A percentile compares a stretch with the other conserved stretches of the same genome.
Conservation (phyloP, 35 echinoderm and acorn worm species). For the Strongylocentrotus purpuratus region DNA sequence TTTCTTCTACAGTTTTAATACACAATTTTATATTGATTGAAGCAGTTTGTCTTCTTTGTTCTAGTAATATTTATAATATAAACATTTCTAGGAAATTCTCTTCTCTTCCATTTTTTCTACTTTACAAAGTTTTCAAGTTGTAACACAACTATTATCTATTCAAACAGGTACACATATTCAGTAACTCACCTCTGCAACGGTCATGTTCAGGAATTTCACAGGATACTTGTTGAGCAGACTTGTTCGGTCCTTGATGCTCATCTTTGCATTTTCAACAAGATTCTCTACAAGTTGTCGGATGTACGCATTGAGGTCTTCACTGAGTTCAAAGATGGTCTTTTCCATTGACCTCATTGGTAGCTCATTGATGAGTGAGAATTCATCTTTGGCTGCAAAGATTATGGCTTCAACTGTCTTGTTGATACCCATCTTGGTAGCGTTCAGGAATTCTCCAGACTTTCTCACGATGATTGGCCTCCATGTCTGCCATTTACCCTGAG, state of each 20-base stretch:
- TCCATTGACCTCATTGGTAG: conserved; percentile 48
- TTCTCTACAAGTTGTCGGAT: not conserved
- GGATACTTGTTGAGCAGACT: conserved; percentile 72
- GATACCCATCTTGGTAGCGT: conserved; percentile 10
- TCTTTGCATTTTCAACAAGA: not conserved
- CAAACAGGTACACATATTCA: too few species aligned
- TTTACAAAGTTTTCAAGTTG: too few species aligned
- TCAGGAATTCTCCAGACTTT: not conserved
- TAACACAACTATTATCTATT: not conserved
- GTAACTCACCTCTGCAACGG: conserved; percentile 65
- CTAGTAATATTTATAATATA: too few species aligned
- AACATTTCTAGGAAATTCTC: too few species aligned
- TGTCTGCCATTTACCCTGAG: conserved; percentile 15
- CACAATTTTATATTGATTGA: too few species aligned
- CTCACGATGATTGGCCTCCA: not conserved
- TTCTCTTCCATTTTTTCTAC: too few species aligned
- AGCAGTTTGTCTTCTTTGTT: too few species aligned
- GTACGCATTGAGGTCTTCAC: not conserved
- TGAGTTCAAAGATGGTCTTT: conserved; percentile 46
- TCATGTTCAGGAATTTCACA: conserved; percentile 69
- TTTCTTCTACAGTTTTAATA: too few species aligned
- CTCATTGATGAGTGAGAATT: conserved; percentile 29
- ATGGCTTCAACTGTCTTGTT: not conserved
- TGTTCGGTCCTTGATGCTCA: conserved; percentile 52
- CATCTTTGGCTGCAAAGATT: not conserved